phyloP scores from a whole-genome alignment of 2,888 invertebrate genomes.

The Drosophila neotestacea region DNA sequence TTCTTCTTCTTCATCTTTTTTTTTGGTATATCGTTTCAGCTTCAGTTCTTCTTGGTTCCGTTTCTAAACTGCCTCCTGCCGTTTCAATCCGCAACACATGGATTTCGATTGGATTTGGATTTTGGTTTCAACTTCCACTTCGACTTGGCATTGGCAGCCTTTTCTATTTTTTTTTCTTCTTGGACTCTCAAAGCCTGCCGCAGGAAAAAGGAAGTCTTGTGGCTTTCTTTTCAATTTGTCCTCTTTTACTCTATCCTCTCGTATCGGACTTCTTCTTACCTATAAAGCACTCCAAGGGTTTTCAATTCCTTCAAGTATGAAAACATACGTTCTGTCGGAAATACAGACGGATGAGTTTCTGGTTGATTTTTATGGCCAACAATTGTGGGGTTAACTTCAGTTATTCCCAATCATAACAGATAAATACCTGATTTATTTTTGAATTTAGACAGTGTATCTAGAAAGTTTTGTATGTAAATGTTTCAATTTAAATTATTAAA shows the following conservation, averaged over 20 bases:
- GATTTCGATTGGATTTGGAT: constrained; percentile 39
- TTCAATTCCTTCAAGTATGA: background rate
- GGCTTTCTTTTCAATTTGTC: constrained; percentile 61
- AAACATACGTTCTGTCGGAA: constrained; percentile 42
- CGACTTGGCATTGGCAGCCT: constrained; percentile 28
- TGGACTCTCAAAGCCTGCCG: constrained; percentile 19
- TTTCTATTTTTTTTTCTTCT: background rate
- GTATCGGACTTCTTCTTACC: constrained; percentile 2
- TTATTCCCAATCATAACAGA: constrained; percentile 3
- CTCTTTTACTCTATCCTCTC: background rate
- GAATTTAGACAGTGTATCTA: background rate
- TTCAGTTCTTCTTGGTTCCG: constrained; percentile 33
- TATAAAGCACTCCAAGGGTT: constrained; percentile 28
- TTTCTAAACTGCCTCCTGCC: constrained; percentile 52
- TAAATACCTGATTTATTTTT: constrained; percentile 8
- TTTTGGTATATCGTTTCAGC: constrained; percentile 29
- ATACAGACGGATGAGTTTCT: constrained; percentile 1
- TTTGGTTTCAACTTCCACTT: constrained; percentile 6
- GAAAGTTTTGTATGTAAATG: background rate
- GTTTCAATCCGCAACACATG: constrained; percentile 46
- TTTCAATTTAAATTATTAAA: background rate
- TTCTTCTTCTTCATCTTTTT: constrained; percentile 49
- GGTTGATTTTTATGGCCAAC: constrained; percentile 11
- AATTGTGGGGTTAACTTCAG: background rate
- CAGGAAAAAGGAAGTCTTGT: constrained; percentile 50